A percentile compares a stretch with the other conserved stretches of the same genome.
These are phyloP conservation scores for Oryzias sinensis DNA, from an alignment of 2,797 vertebrate genomes.

Conservation along the genomic window DNA sequence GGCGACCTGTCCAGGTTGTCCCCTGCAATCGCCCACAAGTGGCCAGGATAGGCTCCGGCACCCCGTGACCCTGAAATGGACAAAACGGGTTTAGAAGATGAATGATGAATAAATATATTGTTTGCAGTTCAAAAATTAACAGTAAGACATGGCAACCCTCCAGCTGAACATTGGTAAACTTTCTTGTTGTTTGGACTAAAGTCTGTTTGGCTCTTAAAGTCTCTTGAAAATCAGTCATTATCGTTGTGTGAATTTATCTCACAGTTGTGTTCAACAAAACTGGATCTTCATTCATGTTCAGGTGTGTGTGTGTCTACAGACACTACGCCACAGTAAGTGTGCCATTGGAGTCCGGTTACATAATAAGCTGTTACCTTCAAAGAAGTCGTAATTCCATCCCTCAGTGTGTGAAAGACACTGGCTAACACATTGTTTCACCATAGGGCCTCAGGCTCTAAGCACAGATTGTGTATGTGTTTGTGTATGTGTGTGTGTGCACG, in stretches of 20 bases:
- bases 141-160: conserved; percentile 12
- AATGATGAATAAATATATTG: conserved; percentile 1
- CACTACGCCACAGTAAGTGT: conserved; percentile 72
- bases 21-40: no score
- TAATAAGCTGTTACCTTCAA: conserved; percentile 81
- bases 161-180: conserved; percentile 35
- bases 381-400: conserved; percentile 75
- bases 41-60: no score
- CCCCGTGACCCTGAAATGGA: no score
- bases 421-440: conserved; percentile 70
- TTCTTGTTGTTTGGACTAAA: conserved; percentile 36
- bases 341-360: conserved; percentile 81
- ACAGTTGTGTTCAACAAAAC: conserved; percentile 2
- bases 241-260: not conserved
- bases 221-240: not conserved
- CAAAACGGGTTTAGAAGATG: no score
- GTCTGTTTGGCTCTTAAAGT: conserved; percentile 22
- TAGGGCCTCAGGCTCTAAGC: conserved; percentile 56
- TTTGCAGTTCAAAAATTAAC: conserved; percentile 11
- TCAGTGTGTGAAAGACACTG: conserved; percentile 51
- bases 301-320: conserved; percentile 10
- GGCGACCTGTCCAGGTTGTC: no score
- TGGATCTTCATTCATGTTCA: no score
- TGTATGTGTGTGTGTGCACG: conserved; percentile 16
- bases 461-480: conserved; percentile 6